phyloP scores from a whole-genome alignment of 1,140 invertebrate species.

The Sarcophaga peregrina region DNA sequence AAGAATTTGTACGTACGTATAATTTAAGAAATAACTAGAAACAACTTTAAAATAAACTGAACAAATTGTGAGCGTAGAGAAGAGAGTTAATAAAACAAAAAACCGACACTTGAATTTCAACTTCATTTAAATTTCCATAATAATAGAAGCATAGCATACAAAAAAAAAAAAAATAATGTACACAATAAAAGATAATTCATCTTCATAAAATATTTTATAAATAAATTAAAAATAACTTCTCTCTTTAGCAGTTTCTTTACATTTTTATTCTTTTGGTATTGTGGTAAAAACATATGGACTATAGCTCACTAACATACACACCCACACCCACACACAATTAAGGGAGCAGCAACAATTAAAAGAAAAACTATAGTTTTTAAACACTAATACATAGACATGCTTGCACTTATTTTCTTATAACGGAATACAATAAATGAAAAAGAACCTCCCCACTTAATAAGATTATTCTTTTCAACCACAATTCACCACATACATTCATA shows the following conservation, averaged over 20 bases:
- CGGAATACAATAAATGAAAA: too few species aligned
- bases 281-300: neutral
- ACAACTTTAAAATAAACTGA: neutral
- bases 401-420: too few species aligned
- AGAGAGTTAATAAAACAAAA: neutral
- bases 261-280: neutral
- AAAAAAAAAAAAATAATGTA: neutral
- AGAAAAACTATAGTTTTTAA: too few species aligned
- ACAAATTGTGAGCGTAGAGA: neutral
- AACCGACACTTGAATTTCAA: neutral
- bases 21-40: neutral
- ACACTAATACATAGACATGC: too few species aligned
- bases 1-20: neutral
- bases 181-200: neutral
- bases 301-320: neutral
- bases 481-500: too few species aligned
- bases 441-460: too few species aligned
- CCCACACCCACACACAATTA: too few species aligned
- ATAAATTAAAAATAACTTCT: slow-evolving; percentile 6
- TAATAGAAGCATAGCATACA: neutral
- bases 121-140: neutral
- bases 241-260: neutral
- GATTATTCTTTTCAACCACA: too few species aligned
- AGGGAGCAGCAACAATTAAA: too few species aligned
- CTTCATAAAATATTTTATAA: neutral